Conservation (phyloP, 2,888 invertebrate genomes). For the Lamproptera curius region DNA sequence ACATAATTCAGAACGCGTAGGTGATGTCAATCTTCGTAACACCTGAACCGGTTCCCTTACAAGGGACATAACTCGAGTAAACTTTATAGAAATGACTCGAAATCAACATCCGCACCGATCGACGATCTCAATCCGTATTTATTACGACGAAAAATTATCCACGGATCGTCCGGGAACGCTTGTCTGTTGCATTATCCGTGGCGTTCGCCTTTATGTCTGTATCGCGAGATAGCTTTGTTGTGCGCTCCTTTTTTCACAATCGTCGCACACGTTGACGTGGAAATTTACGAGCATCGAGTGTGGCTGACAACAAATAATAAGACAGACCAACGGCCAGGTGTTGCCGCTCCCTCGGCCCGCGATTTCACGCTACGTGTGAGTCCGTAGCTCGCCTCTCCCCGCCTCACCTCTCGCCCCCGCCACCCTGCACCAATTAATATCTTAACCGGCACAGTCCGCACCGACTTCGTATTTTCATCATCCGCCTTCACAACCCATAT, state of each 20-base stretch:
- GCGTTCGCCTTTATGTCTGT: slow-evolving; percentile 57
- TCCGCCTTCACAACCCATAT: not conserved
- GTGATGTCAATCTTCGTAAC: slow-evolving; percentile 54
- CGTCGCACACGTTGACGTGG: slow-evolving; percentile 75
- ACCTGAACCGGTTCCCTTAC: slow-evolving; percentile 51
- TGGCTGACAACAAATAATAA: slow-evolving; percentile 76
- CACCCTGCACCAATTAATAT: slow-evolving; percentile 64
- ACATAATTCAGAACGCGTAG: slow-evolving; percentile 44
- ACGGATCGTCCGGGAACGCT: slow-evolving; percentile 49
- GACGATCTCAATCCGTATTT: slow-evolving; percentile 72
- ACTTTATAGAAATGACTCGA: slow-evolving; percentile 58
- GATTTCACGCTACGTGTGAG: slow-evolving; percentile 77
- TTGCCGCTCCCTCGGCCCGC: slow-evolving; percentile 60
- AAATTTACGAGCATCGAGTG: slow-evolving; percentile 76
- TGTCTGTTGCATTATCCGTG: slow-evolving; percentile 39
- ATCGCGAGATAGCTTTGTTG: slow-evolving; percentile 62
- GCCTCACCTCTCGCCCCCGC: slow-evolving; percentile 29
- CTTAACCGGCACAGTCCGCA: slow-evolving; percentile 62
- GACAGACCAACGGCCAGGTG: slow-evolving; percentile 67
- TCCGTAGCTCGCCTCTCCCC: slow-evolving; percentile 37
- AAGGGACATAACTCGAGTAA: slow-evolving; percentile 46
- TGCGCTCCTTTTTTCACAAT: slow-evolving; percentile 67
- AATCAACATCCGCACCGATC: slow-evolving; percentile 62
- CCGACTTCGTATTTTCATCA: slow-evolving; percentile 26
- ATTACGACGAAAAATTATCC: slow-evolving; percentile 74